These are phyloP conservation scores for Chaunax sp. DNA, from an alignment of 2,797 vertebrate genomes.

Conservation along the genomic window DNA sequence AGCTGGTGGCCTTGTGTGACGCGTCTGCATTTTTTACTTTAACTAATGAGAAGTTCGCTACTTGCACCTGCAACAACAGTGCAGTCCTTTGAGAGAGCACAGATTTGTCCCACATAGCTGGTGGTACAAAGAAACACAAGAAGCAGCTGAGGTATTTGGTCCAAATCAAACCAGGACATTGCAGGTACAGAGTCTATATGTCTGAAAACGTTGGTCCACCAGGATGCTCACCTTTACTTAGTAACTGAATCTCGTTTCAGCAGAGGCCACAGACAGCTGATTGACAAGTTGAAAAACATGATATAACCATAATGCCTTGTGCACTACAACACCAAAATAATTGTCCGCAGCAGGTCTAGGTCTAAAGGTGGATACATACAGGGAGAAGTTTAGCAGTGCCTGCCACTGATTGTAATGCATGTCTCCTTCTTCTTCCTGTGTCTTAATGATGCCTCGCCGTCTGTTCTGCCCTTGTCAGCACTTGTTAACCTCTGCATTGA, in stretches of 20 bases:
- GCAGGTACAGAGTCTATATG: neutral
- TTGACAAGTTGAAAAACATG: slow-evolving; percentile 4
- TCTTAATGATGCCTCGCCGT: slow-evolving; percentile 64
- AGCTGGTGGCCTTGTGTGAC: slow-evolving; percentile 9
- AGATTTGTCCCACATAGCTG: neutral
- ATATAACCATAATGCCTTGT: slow-evolving; percentile 17
- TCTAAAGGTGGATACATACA: slow-evolving; percentile 18
- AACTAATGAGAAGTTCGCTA: slow-evolving; percentile 5
- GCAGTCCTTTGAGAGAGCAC: neutral
- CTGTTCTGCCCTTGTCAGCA: slow-evolving; percentile 72
- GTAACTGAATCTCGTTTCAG: slow-evolving; percentile 11
- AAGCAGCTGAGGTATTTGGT: neutral
- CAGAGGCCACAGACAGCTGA: neutral
- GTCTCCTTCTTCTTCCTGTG: slow-evolving; percentile 50
- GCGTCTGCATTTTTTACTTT: neutral
- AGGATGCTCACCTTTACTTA: neutral
- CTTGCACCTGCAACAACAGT: slow-evolving; percentile 1
- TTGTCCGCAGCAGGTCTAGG: slow-evolving; percentile 10
- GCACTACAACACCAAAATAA: slow-evolving; percentile 15
- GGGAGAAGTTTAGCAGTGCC: slow-evolving; percentile 27
- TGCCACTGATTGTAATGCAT: slow-evolving; percentile 30
- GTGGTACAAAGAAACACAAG: neutral
- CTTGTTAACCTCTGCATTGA: slow-evolving; percentile 76
- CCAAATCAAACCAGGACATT: neutral
- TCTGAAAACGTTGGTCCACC: neutral